These are phyloP conservation scores for Parascotia fuliginaria DNA, from an alignment of 2,888 invertebrate genomes.

Conservation along the genomic window DNA sequence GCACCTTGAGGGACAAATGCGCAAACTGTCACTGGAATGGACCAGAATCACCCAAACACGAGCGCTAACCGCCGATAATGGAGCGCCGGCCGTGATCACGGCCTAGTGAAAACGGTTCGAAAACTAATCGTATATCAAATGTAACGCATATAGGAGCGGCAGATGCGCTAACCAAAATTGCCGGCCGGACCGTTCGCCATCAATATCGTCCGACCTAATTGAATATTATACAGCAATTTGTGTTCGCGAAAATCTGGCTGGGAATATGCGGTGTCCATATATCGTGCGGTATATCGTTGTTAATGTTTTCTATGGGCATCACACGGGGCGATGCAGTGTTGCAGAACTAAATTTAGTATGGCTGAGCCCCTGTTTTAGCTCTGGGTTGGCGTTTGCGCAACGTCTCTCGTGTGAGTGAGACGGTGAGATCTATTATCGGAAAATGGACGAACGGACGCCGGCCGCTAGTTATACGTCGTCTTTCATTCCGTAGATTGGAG, in stretches of 20 bases:
- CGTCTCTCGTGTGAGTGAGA: conserved; percentile 60
- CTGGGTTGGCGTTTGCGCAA: conserved; percentile 78
- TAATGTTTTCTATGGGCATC: conserved; percentile 76
- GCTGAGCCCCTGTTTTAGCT: conserved; percentile 75
- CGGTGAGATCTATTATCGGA: conserved; percentile 80
- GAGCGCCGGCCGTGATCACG: conserved; percentile 40
- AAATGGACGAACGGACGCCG: conserved; percentile 59
- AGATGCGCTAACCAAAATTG: conserved; percentile 83
- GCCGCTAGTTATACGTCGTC: conserved; percentile 22
- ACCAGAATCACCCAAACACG: conserved; percentile 22
- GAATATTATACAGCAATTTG: conserved; percentile 85
- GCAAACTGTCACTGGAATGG: conserved; percentile 39
- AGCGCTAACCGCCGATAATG: conserved; percentile 33
- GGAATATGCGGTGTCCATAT: conserved; percentile 80
- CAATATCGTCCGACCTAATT: conserved; percentile 81
- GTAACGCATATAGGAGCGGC: conserved; percentile 62
- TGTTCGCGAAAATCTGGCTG: conserved; percentile 83
- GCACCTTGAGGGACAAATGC: conserved; percentile 73
- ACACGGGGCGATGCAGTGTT: conserved; percentile 71
- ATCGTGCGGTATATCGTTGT: conserved; percentile 68
- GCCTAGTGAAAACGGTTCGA: conserved; percentile 56
- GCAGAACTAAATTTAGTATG: conserved; percentile 76
- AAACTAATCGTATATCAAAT: conserved; percentile 82
- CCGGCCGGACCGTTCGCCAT: conserved; percentile 67
- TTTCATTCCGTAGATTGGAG: conserved; percentile 40